Evolutionary conservation across 2,113 vertebrate species (phyloP).

Genomic region (Turdus rufiventris): DNA sequence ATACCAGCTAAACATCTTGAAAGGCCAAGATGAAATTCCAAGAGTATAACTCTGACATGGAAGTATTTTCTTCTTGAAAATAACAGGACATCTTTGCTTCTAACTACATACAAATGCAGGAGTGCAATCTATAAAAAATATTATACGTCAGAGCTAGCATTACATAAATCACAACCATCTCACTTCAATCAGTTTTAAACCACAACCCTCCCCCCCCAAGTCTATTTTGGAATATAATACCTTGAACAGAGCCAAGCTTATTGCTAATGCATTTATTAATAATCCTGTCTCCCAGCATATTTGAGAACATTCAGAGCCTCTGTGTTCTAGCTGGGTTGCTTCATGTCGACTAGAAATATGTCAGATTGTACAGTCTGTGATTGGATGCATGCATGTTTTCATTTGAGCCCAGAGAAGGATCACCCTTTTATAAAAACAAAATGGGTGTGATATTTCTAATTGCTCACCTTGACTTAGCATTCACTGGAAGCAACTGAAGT

Average conservation of each 20-base stretch:
- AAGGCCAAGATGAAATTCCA: constrained; percentile 1
- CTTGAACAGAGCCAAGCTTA: background rate
- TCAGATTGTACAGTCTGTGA: background rate
- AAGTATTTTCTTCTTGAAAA: background rate
- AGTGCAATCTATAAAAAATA: background rate
- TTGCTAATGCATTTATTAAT: constrained; percentile 26
- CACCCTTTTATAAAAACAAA: background rate
- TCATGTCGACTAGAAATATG: background rate
- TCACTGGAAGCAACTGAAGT: background rate
- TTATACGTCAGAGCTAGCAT: background rate
- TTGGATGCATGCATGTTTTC: background rate
- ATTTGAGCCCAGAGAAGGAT: constrained; percentile 13
- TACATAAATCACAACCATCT: constrained; percentile 2
- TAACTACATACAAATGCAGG: background rate
- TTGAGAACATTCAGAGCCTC: background rate
- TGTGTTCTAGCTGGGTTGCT: background rate
- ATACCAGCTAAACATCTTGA: background rate
- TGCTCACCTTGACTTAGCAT: background rate
- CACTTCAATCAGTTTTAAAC: background rate
- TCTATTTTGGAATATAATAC: constrained; percentile 23
- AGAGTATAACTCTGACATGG: background rate
- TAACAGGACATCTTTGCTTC: background rate
- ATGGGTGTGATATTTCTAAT: background rate
- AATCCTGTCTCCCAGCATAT: background rate
- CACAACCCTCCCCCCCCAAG: background rate